Evolutionary conservation across 2,113 vertebrate species (phyloP), one percentile per base, ranked within the genome.

Genomic region (Tonatia bakeri): DNA sequence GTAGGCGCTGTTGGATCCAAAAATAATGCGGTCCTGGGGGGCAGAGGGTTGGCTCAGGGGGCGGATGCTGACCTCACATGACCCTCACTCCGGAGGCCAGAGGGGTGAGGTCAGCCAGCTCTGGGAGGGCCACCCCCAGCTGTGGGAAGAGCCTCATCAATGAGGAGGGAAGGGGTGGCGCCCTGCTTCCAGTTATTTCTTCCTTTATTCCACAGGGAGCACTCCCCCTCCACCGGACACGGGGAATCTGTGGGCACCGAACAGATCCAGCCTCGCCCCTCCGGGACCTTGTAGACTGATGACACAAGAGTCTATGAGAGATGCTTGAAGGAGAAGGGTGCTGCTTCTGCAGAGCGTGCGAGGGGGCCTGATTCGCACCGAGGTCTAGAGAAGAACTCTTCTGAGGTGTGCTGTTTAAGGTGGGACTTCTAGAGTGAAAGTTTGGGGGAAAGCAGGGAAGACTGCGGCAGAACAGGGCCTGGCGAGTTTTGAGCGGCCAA

Each of bases 1-100:
- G 95, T 98, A 99, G 86, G 99, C 98, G 2, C 98, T 99, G 98
- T 98, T 99, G 84, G 99, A 99, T 7, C 99, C 99, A 77, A 99
- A 98, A 95, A 99, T 98, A 38, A 99, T 81, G 10, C 99, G 98
- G 90, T 99, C 99, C 99, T 99, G 43, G 64, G 70, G 76, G 79
- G 47, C 47, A 69, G 52, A 50, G 0, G 0, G 4, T 15, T 11
- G 1, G 6, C 54, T 26, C 38, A 59, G 56, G 17, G 59, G 56
- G 33, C n/a, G 26, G 16, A 24, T 0, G 69, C 36, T n/a, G n/a
- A 36, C 65, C 50, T 82, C 14, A 54, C 2, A 19, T 0, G 24
- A 14, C 15, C 26, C 65, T 36, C 9, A 19, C 45, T 40, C 28
- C 15, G 11, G 52, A 36, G 61, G 12, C 7, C 16, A 64, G 43